Base-by-base conservation (phyloP, 2,888 invertebrate genomes). In the Alentia gelatinosa region DNA sequence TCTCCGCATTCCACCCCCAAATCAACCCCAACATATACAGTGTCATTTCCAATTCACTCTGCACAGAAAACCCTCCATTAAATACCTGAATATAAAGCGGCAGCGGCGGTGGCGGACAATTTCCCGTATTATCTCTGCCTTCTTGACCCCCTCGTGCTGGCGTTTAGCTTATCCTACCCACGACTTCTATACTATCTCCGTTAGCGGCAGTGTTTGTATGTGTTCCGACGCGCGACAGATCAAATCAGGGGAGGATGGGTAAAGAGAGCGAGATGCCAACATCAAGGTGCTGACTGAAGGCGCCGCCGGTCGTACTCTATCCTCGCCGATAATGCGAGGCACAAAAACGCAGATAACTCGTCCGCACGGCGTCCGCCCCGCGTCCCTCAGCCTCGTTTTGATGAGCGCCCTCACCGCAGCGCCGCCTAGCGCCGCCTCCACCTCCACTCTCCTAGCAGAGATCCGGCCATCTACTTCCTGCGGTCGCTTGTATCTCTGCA, bases 331-430 rank as follows among this genome's bases (percentile, higher is more conserved):
- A 35, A 83, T 1, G 19, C 68, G 0, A 1, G 19, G 9, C 39
- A 83, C 83, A 83, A 83, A 83, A 83, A 83, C 26, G 39, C 39
- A 35, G 83, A 83, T 83, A 83, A 83, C 23, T 40, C 39, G 37
- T 35, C 40, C 9, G 15, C 19, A 56, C 19, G 56, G n/a, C 56
- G n/a, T 56, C n/a, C n/a, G n/a, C 56, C 56, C 56, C n/a, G 1
- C n/a, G 56, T n/a, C 23, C 23, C 56, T 56, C n/a, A n/a, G 56
- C 56, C n/a, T 56, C 56, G n/a, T n/a, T n/a, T n/a, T n/a, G 68
- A 68, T 68, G 68, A 68, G 68, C 68, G 50, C 23, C 50, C 50
- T 23, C 50, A 12, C 23, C 50, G 19, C 12, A 19, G 15, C 26
- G 37, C 30, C 68, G 68, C 68, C 68, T 4, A 12, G 12, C 68